phyloP scores from a whole-genome alignment of 2,888 invertebrate species.

The Tholera decimalis region DNA sequence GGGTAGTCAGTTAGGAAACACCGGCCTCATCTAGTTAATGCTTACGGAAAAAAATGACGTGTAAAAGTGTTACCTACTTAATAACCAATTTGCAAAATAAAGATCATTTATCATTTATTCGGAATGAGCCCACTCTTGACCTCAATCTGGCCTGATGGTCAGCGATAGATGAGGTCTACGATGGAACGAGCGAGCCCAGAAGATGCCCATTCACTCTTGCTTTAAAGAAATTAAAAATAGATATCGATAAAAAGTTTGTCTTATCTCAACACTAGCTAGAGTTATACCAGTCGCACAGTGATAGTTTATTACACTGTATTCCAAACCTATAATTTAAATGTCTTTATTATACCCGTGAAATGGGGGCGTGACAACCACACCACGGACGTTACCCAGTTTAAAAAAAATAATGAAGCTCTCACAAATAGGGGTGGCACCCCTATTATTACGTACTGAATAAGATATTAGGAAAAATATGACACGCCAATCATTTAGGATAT shows the following conservation, averaged over 20 bases:
- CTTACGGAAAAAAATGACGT: too few relatives aligned
- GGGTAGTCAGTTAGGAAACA: too few relatives aligned
- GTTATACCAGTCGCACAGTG: constrained; percentile 50
- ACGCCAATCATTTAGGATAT: constrained; percentile 48
- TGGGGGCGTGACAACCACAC: constrained; percentile 77
- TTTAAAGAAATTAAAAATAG: too few relatives aligned
- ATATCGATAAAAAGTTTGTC: constrained; percentile 49
- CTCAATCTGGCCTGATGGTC: too few relatives aligned
- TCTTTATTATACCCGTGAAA: constrained; percentile 82
- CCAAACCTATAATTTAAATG: constrained; percentile 81
- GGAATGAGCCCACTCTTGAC: too few relatives aligned
- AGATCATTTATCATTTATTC: too few relatives aligned
- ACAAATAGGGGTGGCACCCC: constrained; percentile 57
- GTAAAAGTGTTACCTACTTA: too few relatives aligned
- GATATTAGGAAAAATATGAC: constrained; percentile 62
- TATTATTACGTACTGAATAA: constrained; percentile 74
- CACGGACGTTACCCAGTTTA: constrained; percentile 64
- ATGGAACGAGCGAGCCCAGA: too few relatives aligned
- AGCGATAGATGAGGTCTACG: too few relatives aligned
- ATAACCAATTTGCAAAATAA: too few relatives aligned
- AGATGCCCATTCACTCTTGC: too few relatives aligned
- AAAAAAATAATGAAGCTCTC: constrained; percentile 84
- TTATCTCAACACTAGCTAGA: constrained; percentile 65
- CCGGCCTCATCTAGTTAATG: too few relatives aligned
- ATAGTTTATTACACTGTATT: constrained; percentile 69